A percentile compares a stretch with the other conserved stretches of the same genome.
phyloP scores from a whole-genome alignment of 2,797 vertebrate genomes.

The Melopsittacus undulatus region DNA sequence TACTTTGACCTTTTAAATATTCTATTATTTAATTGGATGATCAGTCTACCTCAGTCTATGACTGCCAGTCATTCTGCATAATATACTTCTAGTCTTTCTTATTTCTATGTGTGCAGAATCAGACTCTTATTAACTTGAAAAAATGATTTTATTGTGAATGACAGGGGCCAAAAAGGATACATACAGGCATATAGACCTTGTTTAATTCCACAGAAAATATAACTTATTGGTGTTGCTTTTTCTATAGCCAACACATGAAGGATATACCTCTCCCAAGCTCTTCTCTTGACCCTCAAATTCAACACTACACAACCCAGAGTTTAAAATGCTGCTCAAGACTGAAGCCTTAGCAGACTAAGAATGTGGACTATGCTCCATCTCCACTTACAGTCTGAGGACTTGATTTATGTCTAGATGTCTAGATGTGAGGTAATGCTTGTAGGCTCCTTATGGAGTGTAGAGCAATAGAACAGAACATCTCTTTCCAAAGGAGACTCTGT shows the following conservation, averaged over 20 bases:
- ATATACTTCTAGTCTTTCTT: slow-evolving; percentile 54
- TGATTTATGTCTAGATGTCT: background rate
- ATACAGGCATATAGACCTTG: background rate
- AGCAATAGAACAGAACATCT: background rate
- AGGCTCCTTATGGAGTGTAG: background rate
- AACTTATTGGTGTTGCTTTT: background rate
- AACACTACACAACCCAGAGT: background rate
- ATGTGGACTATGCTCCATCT: background rate
- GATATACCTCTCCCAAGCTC: background rate
- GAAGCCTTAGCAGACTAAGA: background rate
- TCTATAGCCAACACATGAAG: background rate
- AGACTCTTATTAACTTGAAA: slow-evolving; percentile 36
- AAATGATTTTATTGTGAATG: background rate
- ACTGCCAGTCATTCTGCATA: slow-evolving; percentile 72
- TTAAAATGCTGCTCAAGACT: background rate
- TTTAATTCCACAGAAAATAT: background rate
- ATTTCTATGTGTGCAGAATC: background rate
- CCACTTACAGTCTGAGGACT: background rate
- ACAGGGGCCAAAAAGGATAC: background rate
- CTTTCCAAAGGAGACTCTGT: background rate
- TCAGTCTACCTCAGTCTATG: slow-evolving; percentile 69
- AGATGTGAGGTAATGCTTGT: background rate
- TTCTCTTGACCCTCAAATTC: background rate
- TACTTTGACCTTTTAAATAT: slow-evolving; percentile 83
- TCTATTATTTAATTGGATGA: slow-evolving; percentile 79